Conservation (phyloP, 2,113 vertebrate genomes). For the Plotosus lineatus region DNA sequence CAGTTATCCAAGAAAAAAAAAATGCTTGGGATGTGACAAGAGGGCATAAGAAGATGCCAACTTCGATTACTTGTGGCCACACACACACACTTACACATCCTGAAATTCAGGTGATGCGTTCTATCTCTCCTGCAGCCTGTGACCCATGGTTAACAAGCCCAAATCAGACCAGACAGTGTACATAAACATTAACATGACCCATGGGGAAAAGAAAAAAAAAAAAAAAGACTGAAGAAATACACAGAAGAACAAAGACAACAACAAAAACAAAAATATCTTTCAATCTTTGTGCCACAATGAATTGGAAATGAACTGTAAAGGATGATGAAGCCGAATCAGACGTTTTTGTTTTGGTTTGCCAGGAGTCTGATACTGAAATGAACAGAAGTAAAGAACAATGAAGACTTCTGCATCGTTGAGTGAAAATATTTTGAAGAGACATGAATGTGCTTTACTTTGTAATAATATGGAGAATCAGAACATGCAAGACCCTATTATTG, state of each 20-base stretch:
- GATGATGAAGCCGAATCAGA: conserved; percentile 36
- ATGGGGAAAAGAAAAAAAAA: conserved; percentile 22
- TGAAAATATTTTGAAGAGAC: neutral
- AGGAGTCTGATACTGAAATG: neutral
- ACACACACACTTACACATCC: conserved; percentile 44
- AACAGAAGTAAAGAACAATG: neutral
- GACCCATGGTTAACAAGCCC: conserved; percentile 42
- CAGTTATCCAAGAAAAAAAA: conserved; percentile 62
- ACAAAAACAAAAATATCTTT: too few species aligned
- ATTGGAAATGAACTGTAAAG: conserved; percentile 39
- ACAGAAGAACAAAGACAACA: neutral
- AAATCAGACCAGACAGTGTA: conserved; percentile 54
- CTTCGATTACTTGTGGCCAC: conserved; percentile 60
- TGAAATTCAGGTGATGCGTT: conserved; percentile 39
- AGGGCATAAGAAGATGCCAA: conserved; percentile 56
- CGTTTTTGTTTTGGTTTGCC: neutral
- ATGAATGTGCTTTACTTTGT: neutral
- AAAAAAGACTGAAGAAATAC: neutral
- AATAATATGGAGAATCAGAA: conserved; percentile 31
- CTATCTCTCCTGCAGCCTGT: conserved; percentile 48
- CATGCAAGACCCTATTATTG: conserved; percentile 3
- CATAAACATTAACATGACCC: conserved; percentile 55
- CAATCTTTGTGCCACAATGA: conserved; percentile 5
- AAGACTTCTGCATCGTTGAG: neutral
- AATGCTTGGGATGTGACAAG: conserved; percentile 59